Evolutionary conservation across 2,888 invertebrate genomes (phyloP).

Genomic region (Plemyria rubiginata): DNA sequence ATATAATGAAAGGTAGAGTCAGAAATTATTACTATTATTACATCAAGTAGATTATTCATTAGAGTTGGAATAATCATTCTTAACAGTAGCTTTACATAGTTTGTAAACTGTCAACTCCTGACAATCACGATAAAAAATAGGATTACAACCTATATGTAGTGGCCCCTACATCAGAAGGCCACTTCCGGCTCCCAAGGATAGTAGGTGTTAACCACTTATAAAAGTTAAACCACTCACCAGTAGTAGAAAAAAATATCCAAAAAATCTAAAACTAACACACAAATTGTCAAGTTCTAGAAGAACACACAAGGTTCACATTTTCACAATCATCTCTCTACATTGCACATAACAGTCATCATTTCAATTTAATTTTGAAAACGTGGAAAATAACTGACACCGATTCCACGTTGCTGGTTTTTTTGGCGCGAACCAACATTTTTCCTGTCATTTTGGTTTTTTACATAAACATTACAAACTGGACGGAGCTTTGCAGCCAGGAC

Average conservation of each 20-base stretch:
- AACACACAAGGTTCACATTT: constrained; percentile 48
- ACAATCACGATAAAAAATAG: not conserved
- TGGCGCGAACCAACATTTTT: constrained; percentile 72
- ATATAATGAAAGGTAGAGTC: no score
- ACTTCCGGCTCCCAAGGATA: constrained; percentile 13
- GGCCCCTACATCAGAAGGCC: constrained; percentile 10
- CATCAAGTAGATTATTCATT: no score
- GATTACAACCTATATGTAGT: not conserved
- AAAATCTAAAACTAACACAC: constrained; percentile 40
- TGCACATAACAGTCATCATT: constrained; percentile 67
- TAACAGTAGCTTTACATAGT: not conserved
- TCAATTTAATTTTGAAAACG: constrained; percentile 81
- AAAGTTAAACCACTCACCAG: constrained; percentile 31
- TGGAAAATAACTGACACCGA: constrained; percentile 67
- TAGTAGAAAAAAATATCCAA: constrained; percentile 42
- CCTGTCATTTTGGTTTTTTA: constrained; percentile 63
- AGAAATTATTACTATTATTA: no score
- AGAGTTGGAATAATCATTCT: no score
- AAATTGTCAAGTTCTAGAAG: constrained; percentile 38
- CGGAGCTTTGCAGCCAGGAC: constrained; percentile 56
- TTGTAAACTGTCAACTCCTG: not conserved
- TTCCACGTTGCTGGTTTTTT: constrained; percentile 71
- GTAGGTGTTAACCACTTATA: not conserved
- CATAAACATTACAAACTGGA: constrained; percentile 26
- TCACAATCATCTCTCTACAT: constrained; percentile 46